Percentiles rank a stretch among this genome's conserved stretches.
Evolutionary conservation across 2,797 vertebrate species (phyloP).

Genomic region (Urocyon cinereoargenteus): DNA sequence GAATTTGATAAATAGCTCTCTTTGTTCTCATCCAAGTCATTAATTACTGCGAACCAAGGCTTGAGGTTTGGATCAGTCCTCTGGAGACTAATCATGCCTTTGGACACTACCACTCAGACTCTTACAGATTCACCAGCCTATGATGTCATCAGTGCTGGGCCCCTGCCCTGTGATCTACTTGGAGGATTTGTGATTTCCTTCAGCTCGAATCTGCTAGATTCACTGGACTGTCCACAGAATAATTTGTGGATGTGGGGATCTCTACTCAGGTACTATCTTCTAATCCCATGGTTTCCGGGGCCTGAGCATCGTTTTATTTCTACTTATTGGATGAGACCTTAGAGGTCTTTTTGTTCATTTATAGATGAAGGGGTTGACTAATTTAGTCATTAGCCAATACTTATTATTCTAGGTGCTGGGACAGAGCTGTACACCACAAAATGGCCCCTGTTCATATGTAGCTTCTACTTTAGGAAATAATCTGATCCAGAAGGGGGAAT

Average conservation of each 20-base stretch:
- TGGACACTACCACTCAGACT: not conserved
- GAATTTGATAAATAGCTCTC: conserved; percentile 15
- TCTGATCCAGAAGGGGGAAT: not conserved
- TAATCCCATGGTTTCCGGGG: not conserved
- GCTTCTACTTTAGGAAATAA: not conserved
- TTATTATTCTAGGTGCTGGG: not conserved
- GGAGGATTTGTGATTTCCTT: conserved; percentile 5
- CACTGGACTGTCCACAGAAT: not conserved
- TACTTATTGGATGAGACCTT: not conserved
- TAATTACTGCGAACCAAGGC: not conserved
- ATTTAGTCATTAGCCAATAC: not conserved
- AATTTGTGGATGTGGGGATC: not conserved
- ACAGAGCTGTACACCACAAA: not conserved
- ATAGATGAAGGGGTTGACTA: not conserved
- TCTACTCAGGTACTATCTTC: not conserved
- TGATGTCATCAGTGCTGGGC: not conserved
- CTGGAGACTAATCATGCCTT: not conserved
- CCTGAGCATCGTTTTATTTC: not conserved
- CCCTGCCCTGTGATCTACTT: not conserved
- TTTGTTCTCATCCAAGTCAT: not conserved
- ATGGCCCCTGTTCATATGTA: not conserved
- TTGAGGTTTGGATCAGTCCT: not conserved
- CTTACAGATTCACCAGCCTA: not conserved
- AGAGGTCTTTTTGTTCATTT: not conserved
- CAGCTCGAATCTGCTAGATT: not conserved